These are phyloP conservation scores for Sinosuthora webbiana DNA, from an alignment of 2,113 vertebrate species.

Conservation along the genomic window DNA sequence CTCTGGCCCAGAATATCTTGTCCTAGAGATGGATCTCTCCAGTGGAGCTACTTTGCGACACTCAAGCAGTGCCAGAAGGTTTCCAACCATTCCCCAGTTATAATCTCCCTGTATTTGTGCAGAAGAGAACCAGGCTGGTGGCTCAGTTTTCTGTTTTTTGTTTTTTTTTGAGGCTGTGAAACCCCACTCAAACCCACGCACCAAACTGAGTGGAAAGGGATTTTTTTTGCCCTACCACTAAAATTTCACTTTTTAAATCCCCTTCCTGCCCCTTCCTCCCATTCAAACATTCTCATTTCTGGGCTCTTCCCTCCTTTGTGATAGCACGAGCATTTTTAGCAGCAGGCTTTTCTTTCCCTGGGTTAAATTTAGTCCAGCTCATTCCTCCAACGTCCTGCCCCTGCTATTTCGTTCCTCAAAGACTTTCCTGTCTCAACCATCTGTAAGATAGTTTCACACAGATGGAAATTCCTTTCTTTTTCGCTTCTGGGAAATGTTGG, in stretches of 20 bases:
- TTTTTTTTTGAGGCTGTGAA: neutral
- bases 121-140: neutral
- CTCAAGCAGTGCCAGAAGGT: neutral
- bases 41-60: neutral
- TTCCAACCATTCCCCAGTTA: neutral
- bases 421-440: neutral
- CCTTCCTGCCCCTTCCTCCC: neutral
- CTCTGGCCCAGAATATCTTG: neutral
- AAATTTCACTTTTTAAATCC: neutral
- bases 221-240: neutral
- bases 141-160: neutral
- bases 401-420: neutral
- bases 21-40: neutral
- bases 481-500: neutral
- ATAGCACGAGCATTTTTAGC: neutral
- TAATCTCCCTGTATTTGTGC: neutral
- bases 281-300: neutral
- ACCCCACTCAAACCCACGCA: neutral
- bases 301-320: constrained; percentile 34
- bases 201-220: neutral
- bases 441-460: neutral
- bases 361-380: constrained; percentile 34
- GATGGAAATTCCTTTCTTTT: neutral
- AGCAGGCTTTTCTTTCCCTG: neutral
- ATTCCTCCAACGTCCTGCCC: neutral